Evolutionary conservation across 2,888 invertebrate genomes (phyloP), one percentile per base, ranked within the genome.

Genomic region (Copidosoma aretas): DNA sequence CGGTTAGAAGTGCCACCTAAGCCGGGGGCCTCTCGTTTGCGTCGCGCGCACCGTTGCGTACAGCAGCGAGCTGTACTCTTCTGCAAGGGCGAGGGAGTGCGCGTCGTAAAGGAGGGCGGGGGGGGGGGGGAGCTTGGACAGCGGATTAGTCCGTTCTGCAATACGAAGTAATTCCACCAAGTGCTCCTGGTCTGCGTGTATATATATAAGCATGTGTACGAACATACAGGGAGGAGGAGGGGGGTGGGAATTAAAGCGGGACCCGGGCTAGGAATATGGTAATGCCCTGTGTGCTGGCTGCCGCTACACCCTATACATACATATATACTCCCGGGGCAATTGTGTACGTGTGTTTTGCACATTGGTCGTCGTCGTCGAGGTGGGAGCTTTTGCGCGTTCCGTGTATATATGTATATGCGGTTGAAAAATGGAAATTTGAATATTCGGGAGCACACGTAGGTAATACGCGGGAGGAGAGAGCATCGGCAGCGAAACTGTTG

Each of bases 131-230:
- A 12, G 43, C 43, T 46, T 67, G 71, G 67, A 69, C 68, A 67
- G 60, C 61, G 72, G 71, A 72, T 72, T 72, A 72, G 60, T 66
- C 64, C 67, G 63, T 60, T 60, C 63, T 67, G 65, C 67, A 64
- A 66, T 71, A 73, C 71, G 69, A 72, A 71, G 73, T 73, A 73
- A 73, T 73, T 73, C 73, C 71, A 71, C 63, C 64, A 68, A 72
- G 67, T 68, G 71, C 32, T 32, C 8, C 32, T 32, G 4, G 32
- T 3, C 4, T 32, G 32, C 32, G 8, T 32, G 32, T 32, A 32
- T 8, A 8, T 32, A 8, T 32, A 32, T 32, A 32, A 32, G 72
- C 76, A 75, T 76, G 19, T 46, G 60, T 25, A 59, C 32, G 41
- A 22, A n/a, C 46, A 24, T 56, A 60, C n/a, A 25, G 32, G 41